Percentiles rank a stretch among this genome's conserved stretches.
Conservation (phyloP, 1,140 invertebrate species). For the Mylabris phalerata region DNA sequence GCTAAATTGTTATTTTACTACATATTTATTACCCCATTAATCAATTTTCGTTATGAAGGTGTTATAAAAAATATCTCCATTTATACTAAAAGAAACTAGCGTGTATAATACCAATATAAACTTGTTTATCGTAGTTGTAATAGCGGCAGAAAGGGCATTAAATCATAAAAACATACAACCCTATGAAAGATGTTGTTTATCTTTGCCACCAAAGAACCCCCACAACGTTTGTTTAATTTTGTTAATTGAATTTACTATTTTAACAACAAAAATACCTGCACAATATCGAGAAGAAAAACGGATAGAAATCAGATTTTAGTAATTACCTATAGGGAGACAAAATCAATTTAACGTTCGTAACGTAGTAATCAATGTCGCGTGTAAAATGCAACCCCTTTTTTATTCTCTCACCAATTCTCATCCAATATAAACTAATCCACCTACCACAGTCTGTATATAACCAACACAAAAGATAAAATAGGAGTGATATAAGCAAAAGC, state of each 20-base stretch:
- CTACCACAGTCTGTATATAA: too few species aligned
- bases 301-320: too few species aligned
- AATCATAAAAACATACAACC: not conserved
- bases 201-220: not conserved
- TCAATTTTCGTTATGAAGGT: too few species aligned
- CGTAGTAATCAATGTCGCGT: slow-evolving; percentile 6
- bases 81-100: not conserved
- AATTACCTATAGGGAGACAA: not conserved
- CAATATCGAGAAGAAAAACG: too few species aligned
- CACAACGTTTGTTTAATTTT: slow-evolving; percentile 1
- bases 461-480: too few species aligned
- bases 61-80: too few species aligned
- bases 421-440: too few species aligned
- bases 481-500: not conserved
- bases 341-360: slow-evolving; percentile 12
- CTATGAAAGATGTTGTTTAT: not conserved
- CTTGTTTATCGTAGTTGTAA: not conserved
- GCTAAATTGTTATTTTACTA: too few species aligned
- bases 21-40: too few species aligned
- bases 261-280: too few species aligned
- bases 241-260: slow-evolving; percentile 1
- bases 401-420: too few species aligned
- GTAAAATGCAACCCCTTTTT: not conserved
- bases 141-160: not conserved
- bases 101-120: not conserved